Conservation (phyloP, 2,888 invertebrate genomes). For the Poecilus cupreus region DNA sequence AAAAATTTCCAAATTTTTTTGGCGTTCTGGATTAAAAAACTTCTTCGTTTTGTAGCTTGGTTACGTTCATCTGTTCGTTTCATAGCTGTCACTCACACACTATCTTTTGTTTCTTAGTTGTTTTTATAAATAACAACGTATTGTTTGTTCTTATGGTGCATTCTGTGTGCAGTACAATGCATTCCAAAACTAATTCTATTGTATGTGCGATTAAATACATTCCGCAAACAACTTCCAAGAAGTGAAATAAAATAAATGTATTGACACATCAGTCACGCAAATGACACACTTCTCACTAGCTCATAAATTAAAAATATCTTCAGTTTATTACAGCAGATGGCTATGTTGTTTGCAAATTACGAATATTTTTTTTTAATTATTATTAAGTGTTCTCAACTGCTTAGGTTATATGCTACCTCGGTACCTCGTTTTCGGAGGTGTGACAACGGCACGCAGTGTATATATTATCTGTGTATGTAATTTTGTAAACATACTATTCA, state of each 20-base stretch:
- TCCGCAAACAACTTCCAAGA: not conserved
- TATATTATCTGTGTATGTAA: too few species aligned
- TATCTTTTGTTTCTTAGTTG: not conserved
- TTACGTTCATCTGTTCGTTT: not conserved
- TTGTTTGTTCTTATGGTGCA: slow-evolving; percentile 28
- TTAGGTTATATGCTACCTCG: not conserved
- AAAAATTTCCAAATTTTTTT: too few species aligned
- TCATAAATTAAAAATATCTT: not conserved
- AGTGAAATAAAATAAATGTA: slow-evolving; percentile 1
- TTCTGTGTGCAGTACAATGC: not conserved
- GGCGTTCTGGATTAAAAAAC: too few species aligned
- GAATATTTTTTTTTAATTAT: not conserved
- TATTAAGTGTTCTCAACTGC: not conserved
- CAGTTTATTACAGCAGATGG: not conserved
- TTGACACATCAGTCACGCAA: slow-evolving; percentile 5
- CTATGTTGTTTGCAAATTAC: not conserved
- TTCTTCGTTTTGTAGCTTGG: too few species aligned
- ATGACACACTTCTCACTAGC: not conserved
- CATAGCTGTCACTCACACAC: not conserved
- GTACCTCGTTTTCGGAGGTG: not conserved
- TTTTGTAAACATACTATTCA: not conserved
- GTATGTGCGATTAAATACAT: slow-evolving; percentile 14
- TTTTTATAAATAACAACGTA: slow-evolving; percentile 28
- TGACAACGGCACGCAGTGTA: too few species aligned
- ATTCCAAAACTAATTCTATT: slow-evolving; percentile 23